Evolutionary conservation across 2,888 invertebrate species (phyloP).

Genomic region (Dascillus cervinus): DNA sequence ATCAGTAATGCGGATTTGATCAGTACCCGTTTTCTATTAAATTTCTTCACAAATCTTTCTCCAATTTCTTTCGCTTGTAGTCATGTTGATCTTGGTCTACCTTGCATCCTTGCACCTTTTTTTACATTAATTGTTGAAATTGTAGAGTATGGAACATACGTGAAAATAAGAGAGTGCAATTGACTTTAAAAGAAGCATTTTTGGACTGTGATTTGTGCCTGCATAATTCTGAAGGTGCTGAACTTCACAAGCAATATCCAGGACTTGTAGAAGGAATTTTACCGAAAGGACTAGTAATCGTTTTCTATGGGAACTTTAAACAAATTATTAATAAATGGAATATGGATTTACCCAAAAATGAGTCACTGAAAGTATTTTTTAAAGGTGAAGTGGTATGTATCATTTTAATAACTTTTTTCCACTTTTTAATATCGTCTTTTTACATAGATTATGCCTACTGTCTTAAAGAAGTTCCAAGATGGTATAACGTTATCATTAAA

Average conservation of each 20-base stretch:
- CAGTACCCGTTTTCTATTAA: no score
- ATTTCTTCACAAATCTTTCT: no score
- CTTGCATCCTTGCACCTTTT: no score
- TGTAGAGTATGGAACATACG: constrained; percentile 49
- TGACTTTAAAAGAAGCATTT: constrained; percentile 61
- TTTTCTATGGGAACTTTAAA: constrained; percentile 52
- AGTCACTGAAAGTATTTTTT: constrained; percentile 41
- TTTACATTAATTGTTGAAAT: no score
- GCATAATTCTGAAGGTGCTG: constrained; percentile 44
- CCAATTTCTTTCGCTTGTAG: no score
- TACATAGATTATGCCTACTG: constrained; percentile 46
- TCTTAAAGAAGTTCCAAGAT: constrained; percentile 38
- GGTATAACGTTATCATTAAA: constrained; percentile 37
- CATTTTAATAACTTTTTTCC: neutral
- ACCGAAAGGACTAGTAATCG: constrained; percentile 45
- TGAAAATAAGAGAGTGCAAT: constrained; percentile 42
- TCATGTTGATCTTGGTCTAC: no score
- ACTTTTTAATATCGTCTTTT: neutral
- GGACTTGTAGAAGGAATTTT: constrained; percentile 50
- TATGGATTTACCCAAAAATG: constrained; percentile 17
- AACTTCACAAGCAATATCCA: constrained; percentile 46
- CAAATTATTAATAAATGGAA: constrained; percentile 45
- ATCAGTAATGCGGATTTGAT: no score
- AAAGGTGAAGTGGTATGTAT: constrained; percentile 53
- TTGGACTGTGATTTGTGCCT: constrained; percentile 50